A percentile compares a stretch with the other conserved stretches of the same genome.
These are phyloP conservation scores for Schizotus pectinicornis DNA, from an alignment of 2,888 invertebrate genomes.

Conservation along the genomic window DNA sequence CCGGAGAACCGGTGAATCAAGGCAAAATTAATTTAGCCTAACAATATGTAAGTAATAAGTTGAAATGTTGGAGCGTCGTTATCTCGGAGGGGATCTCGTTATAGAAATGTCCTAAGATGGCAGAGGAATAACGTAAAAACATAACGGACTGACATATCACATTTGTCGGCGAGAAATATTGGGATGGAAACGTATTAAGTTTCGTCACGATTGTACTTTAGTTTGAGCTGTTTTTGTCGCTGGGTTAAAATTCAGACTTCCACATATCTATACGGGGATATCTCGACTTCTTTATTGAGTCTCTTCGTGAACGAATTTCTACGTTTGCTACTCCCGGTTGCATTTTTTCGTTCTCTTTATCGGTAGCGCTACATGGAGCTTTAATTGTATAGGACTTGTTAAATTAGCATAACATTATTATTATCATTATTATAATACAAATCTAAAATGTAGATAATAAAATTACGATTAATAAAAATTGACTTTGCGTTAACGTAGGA, in stretches of 20 bases:
- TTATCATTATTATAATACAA: too few relatives aligned
- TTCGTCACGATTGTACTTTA: conserved; percentile 35
- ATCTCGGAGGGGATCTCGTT: conserved; percentile 19
- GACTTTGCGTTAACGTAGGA: too few relatives aligned
- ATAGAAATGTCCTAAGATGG: conserved; percentile 19
- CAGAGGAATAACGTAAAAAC: conserved; percentile 26
- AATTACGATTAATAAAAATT: too few relatives aligned
- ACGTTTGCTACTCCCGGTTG: conserved; percentile 15
- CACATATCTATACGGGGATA: conserved; percentile 30
- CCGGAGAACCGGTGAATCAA: conserved; percentile 1
- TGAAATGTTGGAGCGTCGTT: conserved; percentile 18
- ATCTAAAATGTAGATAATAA: too few relatives aligned
- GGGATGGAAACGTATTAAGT: conserved; percentile 35
- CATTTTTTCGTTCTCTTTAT: too few relatives aligned
- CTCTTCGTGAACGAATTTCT: conserved; percentile 29
- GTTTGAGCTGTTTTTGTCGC: conserved; percentile 28
- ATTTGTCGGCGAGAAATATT: conserved; percentile 32
- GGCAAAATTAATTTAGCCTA: conserved; percentile 17
- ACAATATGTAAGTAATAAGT: conserved; percentile 23
- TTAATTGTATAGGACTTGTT: too few relatives aligned
- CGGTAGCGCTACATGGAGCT: too few relatives aligned
- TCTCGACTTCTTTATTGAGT: conserved; percentile 35
- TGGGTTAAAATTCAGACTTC: conserved; percentile 33
- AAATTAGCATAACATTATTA: too few relatives aligned
- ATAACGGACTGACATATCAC: conserved; percentile 32